phyloP scores from a whole-genome alignment of 2,888 invertebrate species.

The Physocephala rufipes region DNA sequence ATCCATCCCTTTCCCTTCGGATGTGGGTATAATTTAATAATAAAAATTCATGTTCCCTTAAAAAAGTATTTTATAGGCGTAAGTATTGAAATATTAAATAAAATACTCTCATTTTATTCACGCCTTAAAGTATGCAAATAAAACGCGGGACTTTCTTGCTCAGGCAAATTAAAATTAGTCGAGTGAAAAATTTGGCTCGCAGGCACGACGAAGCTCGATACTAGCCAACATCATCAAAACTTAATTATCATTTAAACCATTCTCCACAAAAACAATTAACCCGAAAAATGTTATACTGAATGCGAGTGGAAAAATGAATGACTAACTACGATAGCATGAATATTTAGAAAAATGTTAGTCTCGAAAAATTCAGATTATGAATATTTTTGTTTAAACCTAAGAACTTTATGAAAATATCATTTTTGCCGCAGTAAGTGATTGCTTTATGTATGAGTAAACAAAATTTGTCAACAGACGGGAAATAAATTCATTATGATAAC shows the following conservation, averaged over 20 bases:
- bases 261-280: neutral
- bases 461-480: slow-evolving; percentile 30
- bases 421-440: neutral
- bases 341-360: neutral
- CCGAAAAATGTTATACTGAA: neutral
- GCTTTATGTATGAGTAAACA: neutral
- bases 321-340: slow-evolving; percentile 1
- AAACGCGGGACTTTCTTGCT: too few relatives aligned
- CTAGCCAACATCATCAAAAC: neutral
- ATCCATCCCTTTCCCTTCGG: neutral
- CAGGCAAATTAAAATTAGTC: neutral
- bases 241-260: neutral
- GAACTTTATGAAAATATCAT: neutral
- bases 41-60: neutral
- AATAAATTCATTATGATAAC: slow-evolving; percentile 27
- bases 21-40: neutral
- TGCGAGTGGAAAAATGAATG: neutral
- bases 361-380: slow-evolving; percentile 4
- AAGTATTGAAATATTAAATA: too few relatives aligned
- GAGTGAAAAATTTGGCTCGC: slow-evolving; percentile 17
- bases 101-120: neutral
- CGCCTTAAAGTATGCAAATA: slow-evolving; percentile 10
- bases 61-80: neutral
- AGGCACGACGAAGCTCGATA: neutral
- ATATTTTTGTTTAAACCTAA: neutral